Base-by-base conservation (phyloP, 2,797 vertebrate genomes). In the Ctenopoma kingsleyae region DNA sequence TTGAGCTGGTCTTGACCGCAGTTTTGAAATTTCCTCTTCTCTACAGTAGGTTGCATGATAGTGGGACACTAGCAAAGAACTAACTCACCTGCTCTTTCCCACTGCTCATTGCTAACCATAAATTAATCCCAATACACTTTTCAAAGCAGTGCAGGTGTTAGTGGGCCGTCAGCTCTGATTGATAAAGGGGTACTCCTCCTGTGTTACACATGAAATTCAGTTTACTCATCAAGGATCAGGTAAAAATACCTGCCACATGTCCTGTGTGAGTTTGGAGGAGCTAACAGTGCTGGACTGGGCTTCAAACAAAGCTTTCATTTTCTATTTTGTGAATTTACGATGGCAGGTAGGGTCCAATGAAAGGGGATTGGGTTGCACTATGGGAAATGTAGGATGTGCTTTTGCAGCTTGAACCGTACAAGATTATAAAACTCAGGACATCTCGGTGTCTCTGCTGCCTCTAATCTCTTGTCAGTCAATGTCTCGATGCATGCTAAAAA, bases 1-100 rank as follows among this genome's bases (percentile, higher is more conserved):
- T 13, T 5, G 5, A 16, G 15, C 43, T 41, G 5, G 53, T 27
- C 20, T 61, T 32, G n/a, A 65, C 63, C 67, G 6, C 35, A 60
- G 52, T 44, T 77, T 71, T 7, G 44, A 55, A 16, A 53, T 83
- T 71, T 76, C 67, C 60, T 73, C 67, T 74, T 76, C 40, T 66
- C 20, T 11, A 22, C 30, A 32, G 30, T 32, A 8, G 12, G 59
- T 76, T 66, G 57, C 30, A 0, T 67, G 0, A 55, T 5, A 36
- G 25, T 13, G 5, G 17, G 6, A 47, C 38, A 11, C 22, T 5
- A n/a, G 5, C 11, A 54, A 40, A 50, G 16, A 52, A 50, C 44
- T 15, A 47, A 23, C 1, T 13, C 6, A 13, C 15, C 11, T 6
- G 1, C 13, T 8, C 13, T 62, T 48, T 58, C 32, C 27, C 32